phyloP scores from a whole-genome alignment of 1,140 invertebrate species.

The Pseudomyrmex cubaensis region DNA sequence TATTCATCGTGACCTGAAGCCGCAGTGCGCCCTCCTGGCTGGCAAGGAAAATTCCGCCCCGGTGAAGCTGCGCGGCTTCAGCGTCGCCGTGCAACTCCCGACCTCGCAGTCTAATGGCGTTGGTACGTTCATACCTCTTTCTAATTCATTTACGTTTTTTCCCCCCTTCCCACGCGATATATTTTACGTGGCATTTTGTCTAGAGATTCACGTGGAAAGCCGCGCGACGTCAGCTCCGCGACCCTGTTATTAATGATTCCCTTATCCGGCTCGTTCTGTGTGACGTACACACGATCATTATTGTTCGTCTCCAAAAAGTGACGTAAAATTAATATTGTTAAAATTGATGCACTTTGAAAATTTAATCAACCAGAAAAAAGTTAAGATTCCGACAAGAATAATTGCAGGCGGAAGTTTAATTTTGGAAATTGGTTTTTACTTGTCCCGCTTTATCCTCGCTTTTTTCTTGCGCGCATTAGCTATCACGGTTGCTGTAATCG shows the following conservation, averaged over 20 bases:
- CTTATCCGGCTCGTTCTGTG: not conserved
- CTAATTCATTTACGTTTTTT: conserved; percentile 59
- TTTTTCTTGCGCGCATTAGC: conserved; percentile 20
- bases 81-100: conserved; percentile 96
- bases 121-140: conserved; percentile 85
- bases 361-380: not conserved
- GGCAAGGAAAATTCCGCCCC: conserved; percentile 99
- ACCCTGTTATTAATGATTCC: conserved; percentile 42
- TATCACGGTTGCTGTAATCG: not conserved
- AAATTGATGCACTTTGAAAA: not conserved
- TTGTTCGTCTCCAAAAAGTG: not conserved
- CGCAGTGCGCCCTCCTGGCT: conserved; percentile 97
- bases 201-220: conserved; percentile 59
- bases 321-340: not conserved
- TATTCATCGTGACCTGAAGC: conserved; percentile 97
- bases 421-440: not conserved
- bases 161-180: conserved; percentile 23
- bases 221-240: conserved; percentile 73
- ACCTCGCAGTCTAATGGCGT: conserved; percentile 91
- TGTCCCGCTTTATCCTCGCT: not conserved
- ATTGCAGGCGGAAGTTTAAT: not conserved
- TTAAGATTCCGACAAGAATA: not conserved
- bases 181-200: conserved; percentile 24
- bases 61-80: conserved; percentile 99
- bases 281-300: not conserved